Percentiles rank a stretch among this genome's conserved stretches.
Evolutionary conservation across 2,797 vertebrate genomes (phyloP).

Genomic region (Discoglossus pictus): DNA sequence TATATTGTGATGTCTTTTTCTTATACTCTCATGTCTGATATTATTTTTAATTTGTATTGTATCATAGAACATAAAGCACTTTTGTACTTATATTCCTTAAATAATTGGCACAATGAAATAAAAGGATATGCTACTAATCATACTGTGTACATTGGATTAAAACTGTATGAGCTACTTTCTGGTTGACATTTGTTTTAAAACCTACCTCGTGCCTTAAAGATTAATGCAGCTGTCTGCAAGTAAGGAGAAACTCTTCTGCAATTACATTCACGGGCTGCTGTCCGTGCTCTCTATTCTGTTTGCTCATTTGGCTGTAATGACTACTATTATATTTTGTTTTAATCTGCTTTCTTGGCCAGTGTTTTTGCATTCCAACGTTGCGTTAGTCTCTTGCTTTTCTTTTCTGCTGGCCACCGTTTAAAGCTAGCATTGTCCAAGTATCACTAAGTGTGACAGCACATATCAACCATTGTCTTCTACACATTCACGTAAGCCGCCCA

Average conservation of each 20-base stretch:
- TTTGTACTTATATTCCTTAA: too few relatives aligned
- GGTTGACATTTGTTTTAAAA: constrained; percentile 39
- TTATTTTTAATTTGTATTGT: too few relatives aligned
- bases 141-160: constrained; percentile 39
- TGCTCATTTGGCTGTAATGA: constrained; percentile 43
- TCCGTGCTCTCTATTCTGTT: constrained; percentile 32
- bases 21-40: too few relatives aligned
- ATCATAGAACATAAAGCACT: too few relatives aligned
- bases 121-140: constrained; percentile 19
- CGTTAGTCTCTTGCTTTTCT: constrained; percentile 18
- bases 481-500: not conserved
- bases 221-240: constrained; percentile 35
- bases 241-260: constrained; percentile 33
- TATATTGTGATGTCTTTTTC: too few relatives aligned
- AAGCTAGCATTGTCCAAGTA: constrained; percentile 22
- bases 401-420: constrained; percentile 14
- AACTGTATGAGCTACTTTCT: constrained; percentile 29
- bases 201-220: constrained; percentile 35
- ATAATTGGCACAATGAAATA: constrained; percentile 34
- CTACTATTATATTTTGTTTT: constrained; percentile 34
- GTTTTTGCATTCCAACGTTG: constrained; percentile 11
- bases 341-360: constrained; percentile 38
- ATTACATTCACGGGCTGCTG: not conserved
- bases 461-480: not conserved
- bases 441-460: not conserved